Conservation (phyloP, 2,888 invertebrate species). For the Malacosoma neustria region DNA sequence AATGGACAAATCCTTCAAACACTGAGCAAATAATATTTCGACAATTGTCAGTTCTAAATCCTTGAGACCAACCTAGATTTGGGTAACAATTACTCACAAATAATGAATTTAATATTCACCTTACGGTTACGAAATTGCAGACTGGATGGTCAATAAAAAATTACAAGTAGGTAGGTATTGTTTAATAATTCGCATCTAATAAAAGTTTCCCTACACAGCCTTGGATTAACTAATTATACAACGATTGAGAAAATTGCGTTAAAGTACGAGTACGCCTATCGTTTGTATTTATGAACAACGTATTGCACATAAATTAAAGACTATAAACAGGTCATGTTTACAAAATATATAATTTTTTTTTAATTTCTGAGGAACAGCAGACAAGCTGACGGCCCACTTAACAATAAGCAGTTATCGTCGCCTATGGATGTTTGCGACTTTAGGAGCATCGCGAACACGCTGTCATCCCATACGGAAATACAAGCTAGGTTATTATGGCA, state of each 20-base stretch:
- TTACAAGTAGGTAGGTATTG: neutral
- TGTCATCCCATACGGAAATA: no score
- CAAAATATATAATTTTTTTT: no score
- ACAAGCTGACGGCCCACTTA: no score
- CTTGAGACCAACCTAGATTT: slow-evolving; percentile 2
- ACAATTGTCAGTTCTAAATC: neutral
- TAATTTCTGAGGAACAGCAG: no score
- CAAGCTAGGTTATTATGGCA: no score
- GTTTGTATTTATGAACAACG: no score
- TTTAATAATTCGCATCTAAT: neutral
- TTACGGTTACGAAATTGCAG: neutral
- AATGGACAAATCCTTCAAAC: neutral
- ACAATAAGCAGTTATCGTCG: no score
- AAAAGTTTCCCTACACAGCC: slow-evolving; percentile 1
- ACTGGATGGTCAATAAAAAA: neutral
- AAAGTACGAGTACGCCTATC: no score
- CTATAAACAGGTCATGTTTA: no score
- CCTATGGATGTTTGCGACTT: no score
- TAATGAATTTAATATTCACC: neutral
- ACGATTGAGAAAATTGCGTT: slow-evolving; percentile 4
- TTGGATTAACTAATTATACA: slow-evolving; percentile 1
- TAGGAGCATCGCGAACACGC: no score
- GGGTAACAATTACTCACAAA: neutral
- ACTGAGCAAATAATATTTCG: neutral
- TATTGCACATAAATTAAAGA: no score